Percentiles rank a stretch among this genome's conserved stretches.
Conservation (phyloP, 2,888 invertebrate genomes). For the Cacoxenus indagator region DNA sequence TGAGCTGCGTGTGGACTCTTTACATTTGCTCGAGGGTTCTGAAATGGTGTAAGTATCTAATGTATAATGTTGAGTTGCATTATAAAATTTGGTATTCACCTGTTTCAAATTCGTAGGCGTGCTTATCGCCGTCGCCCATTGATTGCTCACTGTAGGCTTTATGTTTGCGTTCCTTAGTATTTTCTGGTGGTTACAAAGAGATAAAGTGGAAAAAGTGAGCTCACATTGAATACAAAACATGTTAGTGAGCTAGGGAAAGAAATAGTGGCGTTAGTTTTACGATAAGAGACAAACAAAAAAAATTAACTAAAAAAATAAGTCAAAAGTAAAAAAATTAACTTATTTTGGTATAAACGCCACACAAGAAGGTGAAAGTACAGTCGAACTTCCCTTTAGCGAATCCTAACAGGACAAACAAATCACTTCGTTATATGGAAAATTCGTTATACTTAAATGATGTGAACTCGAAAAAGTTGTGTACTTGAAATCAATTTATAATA, state of each 20-base stretch:
- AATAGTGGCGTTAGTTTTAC: neutral
- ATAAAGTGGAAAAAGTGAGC: neutral
- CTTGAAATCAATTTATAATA: no score
- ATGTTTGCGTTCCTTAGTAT: conserved; percentile 55
- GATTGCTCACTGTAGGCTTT: conserved; percentile 57
- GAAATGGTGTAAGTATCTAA: neutral
- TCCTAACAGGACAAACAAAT: no score
- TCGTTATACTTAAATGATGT: no score
- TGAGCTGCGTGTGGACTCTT: conserved; percentile 59
- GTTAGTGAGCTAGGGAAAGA: no score
- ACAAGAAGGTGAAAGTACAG: no score
- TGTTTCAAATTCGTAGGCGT: conserved; percentile 55
- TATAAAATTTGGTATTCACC: conserved; percentile 37
- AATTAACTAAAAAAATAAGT: no score
- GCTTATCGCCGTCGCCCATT: conserved; percentile 54
- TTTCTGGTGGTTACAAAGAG: conserved; percentile 40
- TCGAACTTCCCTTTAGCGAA: no score
- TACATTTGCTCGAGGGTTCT: conserved; percentile 49
- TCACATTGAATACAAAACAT: neutral
- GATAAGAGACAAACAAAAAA: no score
- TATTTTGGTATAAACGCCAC: no score
- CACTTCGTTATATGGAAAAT: no score
- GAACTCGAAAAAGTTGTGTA: no score
- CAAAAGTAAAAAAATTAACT: no score
- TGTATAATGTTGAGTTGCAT: neutral